Evolutionary conservation across 2,113 vertebrate species (phyloP), one percentile per base, ranked within the genome.

Genomic region (Leptosomus discolor): DNA sequence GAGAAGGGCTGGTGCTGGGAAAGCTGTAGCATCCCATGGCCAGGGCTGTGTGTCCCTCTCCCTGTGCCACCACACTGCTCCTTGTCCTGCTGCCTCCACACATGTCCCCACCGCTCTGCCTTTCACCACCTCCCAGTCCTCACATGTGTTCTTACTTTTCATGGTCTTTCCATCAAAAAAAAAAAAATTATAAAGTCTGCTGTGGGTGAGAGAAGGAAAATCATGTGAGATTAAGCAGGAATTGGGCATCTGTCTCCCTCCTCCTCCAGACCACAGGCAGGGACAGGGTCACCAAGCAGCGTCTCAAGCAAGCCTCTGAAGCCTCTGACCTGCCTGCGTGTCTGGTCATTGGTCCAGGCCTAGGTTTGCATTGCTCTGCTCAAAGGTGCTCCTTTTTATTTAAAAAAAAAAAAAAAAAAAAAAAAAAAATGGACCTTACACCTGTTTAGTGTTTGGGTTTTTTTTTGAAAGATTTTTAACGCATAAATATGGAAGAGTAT

Each of bases 21-120:
- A 18, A 68, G 76, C 54, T 53, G 18, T 46, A 32, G n/a, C 39
- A 61, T 48, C n/a, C 12, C 4, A 0, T 50, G 48, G n/a, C 39
- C 46, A 34, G 39, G n/a, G 12, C 39, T 36, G 23, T 1, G 1
- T 9, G 18, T 61, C 26, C 36, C 15, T 87, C 48, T 76, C 18
- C 16, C 9, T 5, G 2, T 82, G 32, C 70, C 43, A 22, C 30
- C 41, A 23, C 0, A 1, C 30, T 30, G 43, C 29, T 82, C 22
- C 12, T 0, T 2, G 27, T 63, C 48, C 77, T 69, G 41, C 27
- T 4, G 4, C 39, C 26, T 48, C 46, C 4, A 0, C 3, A 1
- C 0, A 1, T 15, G 17, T 30, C 45, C n/a, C 37, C 2, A 1
- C n/a, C 9, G 9, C 20, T 23, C 17, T 41, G 32, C 60, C 23